Conservation (phyloP, 2,797 vertebrate species). For the Peromyscus aztecus region DNA sequence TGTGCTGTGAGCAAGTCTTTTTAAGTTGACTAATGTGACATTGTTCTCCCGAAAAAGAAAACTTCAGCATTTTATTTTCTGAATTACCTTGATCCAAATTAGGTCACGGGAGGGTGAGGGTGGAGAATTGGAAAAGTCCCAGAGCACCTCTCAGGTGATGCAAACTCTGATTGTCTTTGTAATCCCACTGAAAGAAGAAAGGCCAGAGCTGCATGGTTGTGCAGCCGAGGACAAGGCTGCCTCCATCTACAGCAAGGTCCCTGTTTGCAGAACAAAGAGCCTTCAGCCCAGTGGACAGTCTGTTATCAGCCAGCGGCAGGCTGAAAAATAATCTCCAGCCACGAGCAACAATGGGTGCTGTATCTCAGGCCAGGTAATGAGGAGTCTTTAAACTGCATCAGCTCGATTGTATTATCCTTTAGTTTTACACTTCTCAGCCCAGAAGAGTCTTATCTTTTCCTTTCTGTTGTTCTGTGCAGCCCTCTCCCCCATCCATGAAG, state of each 20-base stretch:
- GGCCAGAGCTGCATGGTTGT: not conserved
- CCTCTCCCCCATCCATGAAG: constrained; percentile 39
- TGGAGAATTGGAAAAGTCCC: constrained; percentile 42
- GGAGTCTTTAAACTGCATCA: constrained; percentile 80
- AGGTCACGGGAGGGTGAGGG: constrained; percentile 54
- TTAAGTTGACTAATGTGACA: constrained; percentile 81
- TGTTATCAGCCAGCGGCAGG: constrained; percentile 84
- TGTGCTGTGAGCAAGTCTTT: constrained; percentile 74
- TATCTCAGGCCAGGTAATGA: constrained; percentile 83
- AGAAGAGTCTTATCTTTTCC: constrained; percentile 80
- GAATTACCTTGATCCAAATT: constrained; percentile 74
- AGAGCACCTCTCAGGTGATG: constrained; percentile 53
- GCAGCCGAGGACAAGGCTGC: not conserved
- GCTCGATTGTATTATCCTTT: constrained; percentile 81
- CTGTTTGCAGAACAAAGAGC: constrained; percentile 75
- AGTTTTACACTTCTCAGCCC: constrained; percentile 80
- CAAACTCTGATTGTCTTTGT: constrained; percentile 61
- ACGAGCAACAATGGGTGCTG: constrained; percentile 64
- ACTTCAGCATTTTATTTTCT: constrained; percentile 80
- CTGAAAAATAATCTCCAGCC: constrained; percentile 81
- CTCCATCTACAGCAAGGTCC: constrained; percentile 27
- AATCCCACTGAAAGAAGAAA: constrained; percentile 29
- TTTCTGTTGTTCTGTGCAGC: constrained; percentile 66
- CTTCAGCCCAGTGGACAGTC: constrained; percentile 64
- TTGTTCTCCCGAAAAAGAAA: constrained; percentile 76